Evolutionary conservation across 53 echinoderm and acorn worm genomes (phyloP).

Genomic region (Astropecten irregularis): DNA sequence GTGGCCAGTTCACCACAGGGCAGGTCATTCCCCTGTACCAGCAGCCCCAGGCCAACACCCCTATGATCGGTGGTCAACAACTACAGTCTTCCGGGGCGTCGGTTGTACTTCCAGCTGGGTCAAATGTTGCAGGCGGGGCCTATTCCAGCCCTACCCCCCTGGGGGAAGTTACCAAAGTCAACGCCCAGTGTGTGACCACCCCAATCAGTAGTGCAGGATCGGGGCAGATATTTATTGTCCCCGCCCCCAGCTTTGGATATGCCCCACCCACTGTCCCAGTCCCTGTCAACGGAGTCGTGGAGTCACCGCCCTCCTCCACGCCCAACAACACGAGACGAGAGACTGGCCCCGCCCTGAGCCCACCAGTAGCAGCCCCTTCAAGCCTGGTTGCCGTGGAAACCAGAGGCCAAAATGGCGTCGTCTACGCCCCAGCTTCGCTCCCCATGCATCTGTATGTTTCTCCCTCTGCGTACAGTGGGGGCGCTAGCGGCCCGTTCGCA

Average conservation of each 20-base stretch:
- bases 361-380: background rate
- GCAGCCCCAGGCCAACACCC: conserved; percentile 17
- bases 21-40: conserved; percentile 35
- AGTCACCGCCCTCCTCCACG: no score
- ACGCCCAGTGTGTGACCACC: background rate
- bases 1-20: conserved; percentile 38
- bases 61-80: background rate
- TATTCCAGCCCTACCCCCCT: background rate
- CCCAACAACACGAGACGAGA: background rate
- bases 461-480: conserved; percentile 23
- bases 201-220: background rate
- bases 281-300: background rate
- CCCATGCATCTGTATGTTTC: conserved; percentile 49
- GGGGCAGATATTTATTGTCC: conserved; percentile 11
- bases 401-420: conserved; percentile 14
- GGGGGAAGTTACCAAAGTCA: background rate
- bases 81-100: background rate
- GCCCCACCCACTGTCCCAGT: background rate
- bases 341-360: background rate
- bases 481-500: conserved; percentile 21
- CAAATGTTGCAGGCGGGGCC: background rate
- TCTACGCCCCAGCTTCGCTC: conserved; percentile 36
- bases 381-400: background rate
- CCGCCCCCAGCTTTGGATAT: background rate
- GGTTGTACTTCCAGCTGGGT: background rate